Evolutionary conservation across 2,888 invertebrate species (phyloP).

Genomic region (Campoplex capitator): DNA sequence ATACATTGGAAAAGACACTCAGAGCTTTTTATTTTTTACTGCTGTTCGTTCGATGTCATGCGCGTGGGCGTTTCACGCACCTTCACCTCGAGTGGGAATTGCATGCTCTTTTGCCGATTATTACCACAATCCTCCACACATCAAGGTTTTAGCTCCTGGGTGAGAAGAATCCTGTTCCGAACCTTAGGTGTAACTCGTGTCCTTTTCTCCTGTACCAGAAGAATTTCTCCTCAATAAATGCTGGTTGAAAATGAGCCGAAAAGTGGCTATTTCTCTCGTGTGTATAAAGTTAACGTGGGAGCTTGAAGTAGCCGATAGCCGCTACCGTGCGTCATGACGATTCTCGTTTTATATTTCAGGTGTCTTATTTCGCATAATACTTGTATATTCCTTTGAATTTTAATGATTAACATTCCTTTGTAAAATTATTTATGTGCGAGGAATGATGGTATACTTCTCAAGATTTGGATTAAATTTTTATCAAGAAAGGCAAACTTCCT

Average conservation of each 20-base stretch:
- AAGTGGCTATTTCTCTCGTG: slow-evolving; percentile 61
- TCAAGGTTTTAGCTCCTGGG: slow-evolving; percentile 52
- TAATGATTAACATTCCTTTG: neutral
- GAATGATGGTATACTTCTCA: neutral
- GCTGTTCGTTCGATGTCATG: slow-evolving; percentile 18
- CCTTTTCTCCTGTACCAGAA: slow-evolving; percentile 37
- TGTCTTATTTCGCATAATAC: slow-evolving; percentile 46
- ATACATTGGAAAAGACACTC: slow-evolving; percentile 6
- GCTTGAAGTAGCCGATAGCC: slow-evolving; percentile 52
- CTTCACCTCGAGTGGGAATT: slow-evolving; percentile 43
- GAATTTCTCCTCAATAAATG: slow-evolving; percentile 52
- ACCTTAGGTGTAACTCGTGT: slow-evolving; percentile 41
- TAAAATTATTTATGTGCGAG: too few relatives aligned
- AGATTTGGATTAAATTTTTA: neutral
- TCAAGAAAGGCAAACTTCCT: neutral
- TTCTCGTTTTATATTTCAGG: slow-evolving; percentile 42
- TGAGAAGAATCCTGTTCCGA: slow-evolving; percentile 43
- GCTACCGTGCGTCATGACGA: slow-evolving; percentile 44
- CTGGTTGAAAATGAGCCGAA: slow-evolving; percentile 53
- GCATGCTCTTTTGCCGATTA: slow-evolving; percentile 60
- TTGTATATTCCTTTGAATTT: slow-evolving; percentile 1
- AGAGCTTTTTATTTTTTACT: slow-evolving; percentile 32
- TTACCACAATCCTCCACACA: slow-evolving; percentile 48
- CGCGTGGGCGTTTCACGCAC: slow-evolving; percentile 58
- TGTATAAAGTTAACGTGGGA: slow-evolving; percentile 61